Evolutionary conservation across 1,140 invertebrate genomes (phyloP), one percentile per base, ranked within the genome.

Genomic region (Leptinotarsa lineolata): DNA sequence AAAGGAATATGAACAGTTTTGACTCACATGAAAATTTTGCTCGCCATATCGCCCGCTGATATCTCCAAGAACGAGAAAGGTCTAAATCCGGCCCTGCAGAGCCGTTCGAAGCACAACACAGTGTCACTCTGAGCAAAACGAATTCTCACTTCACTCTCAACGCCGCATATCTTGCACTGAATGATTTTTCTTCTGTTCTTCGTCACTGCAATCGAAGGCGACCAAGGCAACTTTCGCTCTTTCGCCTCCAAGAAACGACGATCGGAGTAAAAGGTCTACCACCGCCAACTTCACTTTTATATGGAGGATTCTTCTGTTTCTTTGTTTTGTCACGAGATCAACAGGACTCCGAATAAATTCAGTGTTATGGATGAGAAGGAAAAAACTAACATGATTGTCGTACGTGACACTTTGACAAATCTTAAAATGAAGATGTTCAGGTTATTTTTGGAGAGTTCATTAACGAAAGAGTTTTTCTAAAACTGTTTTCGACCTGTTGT

Each of bases 271-370:
- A 24, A 66, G 64, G 64, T 39, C 18, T 66, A 39, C 64, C 64
- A 66, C 64, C 64, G 64, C 64, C 64, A 66, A 66, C 64, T 66
- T 30, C 24, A n/a, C 64, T 66, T 39, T 66, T 66, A 66, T 66
- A 66, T 66, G 15, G 64, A 66, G 11, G 64, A 46, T 66, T 66
- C 30, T 46, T 13, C 64, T 22, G 24, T 24, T 64, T 21, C 24
- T 64, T 64, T 64, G 61, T 64, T 64, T 64, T 30, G 22, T 64
- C 61, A 64, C 20, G 12, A 21, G 16, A n/a, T 30, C 6, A 64
- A 15, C 13, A 15, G 22, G 61, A 64, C n/a, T 54, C 16, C 30
- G 8, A 39, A 11, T 6, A 59, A 59, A 59, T 59, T 59, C 12
- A 59, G 20, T 39, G 30, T 11, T 39, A 39, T 39, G 30, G 30